Evolutionary conservation across 2,113 vertebrate genomes (phyloP).

Genomic region (Thalassoma bifasciatum): DNA sequence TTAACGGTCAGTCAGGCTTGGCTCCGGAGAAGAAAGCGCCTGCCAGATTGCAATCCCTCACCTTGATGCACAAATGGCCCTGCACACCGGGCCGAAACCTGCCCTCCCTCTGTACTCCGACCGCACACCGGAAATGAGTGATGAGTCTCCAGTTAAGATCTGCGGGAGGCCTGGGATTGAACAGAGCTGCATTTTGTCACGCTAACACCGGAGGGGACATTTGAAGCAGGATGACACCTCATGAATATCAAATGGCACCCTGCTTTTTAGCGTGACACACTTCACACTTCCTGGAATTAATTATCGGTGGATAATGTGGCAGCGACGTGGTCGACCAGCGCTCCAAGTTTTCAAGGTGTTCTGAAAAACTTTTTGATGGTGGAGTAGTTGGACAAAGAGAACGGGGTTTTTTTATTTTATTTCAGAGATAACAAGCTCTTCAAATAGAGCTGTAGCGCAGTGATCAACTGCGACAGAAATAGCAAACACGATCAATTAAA

Average conservation of each 20-base stretch:
- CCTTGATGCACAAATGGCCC: conserved; percentile 60
- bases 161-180: conserved; percentile 63
- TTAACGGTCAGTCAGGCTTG: conserved; percentile 55
- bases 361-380: conserved; percentile 56
- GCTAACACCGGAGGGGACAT: conserved; percentile 69
- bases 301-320: conserved; percentile 66
- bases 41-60: conserved; percentile 68
- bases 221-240: conserved; percentile 72
- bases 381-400: conserved; percentile 17
- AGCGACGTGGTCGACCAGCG: conserved; percentile 25
- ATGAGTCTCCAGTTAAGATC: conserved; percentile 66
- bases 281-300: conserved; percentile 76
- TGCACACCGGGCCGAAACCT: conserved; percentile 30
- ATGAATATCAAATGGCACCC: conserved; percentile 79
- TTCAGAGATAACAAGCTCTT: conserved; percentile 27
- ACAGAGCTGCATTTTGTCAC: conserved; percentile 68
- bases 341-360: conserved; percentile 64
- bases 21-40: conserved; percentile 29
- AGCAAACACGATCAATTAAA: conserved; percentile 21
- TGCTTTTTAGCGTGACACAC: conserved; percentile 69
- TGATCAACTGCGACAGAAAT: conserved; percentile 38
- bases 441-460: neutral
- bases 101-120: conserved; percentile 14
- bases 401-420: neutral
- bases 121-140: conserved; percentile 60